Conservation (phyloP, 2,797 vertebrate genomes). For the Girardinus metallicus region DNA sequence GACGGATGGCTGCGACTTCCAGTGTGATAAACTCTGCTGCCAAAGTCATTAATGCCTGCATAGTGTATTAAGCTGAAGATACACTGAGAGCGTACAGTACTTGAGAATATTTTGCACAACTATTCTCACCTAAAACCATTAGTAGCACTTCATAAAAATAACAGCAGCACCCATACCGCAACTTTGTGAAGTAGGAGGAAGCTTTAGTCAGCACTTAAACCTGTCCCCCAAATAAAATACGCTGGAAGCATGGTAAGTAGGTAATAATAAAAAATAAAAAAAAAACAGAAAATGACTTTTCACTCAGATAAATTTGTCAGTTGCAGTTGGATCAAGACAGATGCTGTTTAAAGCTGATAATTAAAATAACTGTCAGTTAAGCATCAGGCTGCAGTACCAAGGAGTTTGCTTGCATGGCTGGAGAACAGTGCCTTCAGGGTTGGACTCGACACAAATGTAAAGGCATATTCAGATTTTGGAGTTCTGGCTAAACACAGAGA, state of each 20-base stretch:
- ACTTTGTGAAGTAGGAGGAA: constrained; percentile 53
- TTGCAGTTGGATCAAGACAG: constrained; percentile 3
- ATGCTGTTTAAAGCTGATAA: constrained; percentile 3
- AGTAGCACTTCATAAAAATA: constrained; percentile 60
- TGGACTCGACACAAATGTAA: neutral
- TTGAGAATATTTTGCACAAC: constrained; percentile 35
- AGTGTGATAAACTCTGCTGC: constrained; percentile 16
- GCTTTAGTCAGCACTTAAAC: constrained; percentile 54
- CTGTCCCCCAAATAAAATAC: constrained; percentile 38
- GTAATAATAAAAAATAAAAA: neutral
- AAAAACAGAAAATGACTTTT: constrained; percentile 17
- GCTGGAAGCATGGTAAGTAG: constrained; percentile 10
- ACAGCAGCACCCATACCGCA: constrained; percentile 50
- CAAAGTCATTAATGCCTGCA: constrained; percentile 15
- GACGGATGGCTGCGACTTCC: constrained; percentile 12
- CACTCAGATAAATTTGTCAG: constrained; percentile 13
- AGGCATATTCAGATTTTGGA: neutral
- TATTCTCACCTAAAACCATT: constrained; percentile 19
- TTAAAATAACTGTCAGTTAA: neutral
- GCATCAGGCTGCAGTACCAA: constrained; percentile 2
- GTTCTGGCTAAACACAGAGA: neutral
- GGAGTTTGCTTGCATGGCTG: neutral
- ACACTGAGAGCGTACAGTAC: neutral
- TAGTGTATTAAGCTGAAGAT: constrained; percentile 4
- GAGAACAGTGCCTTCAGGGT: neutral